Evolutionary conservation across 2,797 vertebrate genomes (phyloP), one percentile per base, ranked within the genome.

Genomic region (Eospalax fontanierii): DNA sequence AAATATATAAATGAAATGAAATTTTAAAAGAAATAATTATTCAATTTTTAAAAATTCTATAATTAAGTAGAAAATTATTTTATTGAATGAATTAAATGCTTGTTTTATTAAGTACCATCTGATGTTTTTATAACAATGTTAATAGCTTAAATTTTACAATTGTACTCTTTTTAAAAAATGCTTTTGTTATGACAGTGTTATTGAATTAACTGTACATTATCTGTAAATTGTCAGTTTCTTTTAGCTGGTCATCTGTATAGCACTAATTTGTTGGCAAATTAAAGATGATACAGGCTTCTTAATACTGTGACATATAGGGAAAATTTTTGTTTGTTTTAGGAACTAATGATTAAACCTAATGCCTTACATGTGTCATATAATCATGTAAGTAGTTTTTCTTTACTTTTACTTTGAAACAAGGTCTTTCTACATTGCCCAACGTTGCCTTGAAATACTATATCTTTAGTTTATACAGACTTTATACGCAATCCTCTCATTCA

Each of bases 1-100:
- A n/a, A n/a, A n/a, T n/a, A n/a, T n/a, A n/a, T n/a, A n/a, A n/a
- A n/a, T n/a, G n/a, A n/a, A n/a, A n/a, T n/a, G n/a, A n/a, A n/a
- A n/a, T n/a, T n/a, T n/a, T n/a, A n/a, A n/a, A n/a, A n/a, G n/a
- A n/a, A n/a, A n/a, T n/a, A n/a, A n/a, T n/a, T 71, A 78, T 59
- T 90, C 28, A 40, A 40, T n/a, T 87, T 68, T 26, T 86, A 75
- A 83, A 61, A 89, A 70, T 40, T 74, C 19, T 2, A 40, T 61
- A 83, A 82, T 50, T 89, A 87, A 93, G 14, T 28, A 87, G 26
- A 87, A 83, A 88, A 2, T 81, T 33, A 76, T 35, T 76, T 85
- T 75, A 59, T 75, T 91, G 28, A 50, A 16, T 8, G 92, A 66
- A 94, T 66, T 81, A 33, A 43, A 26, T 73, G 21, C 14, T 82